A percentile compares a stretch with the other conserved stretches of the same genome.
phyloP scores from a whole-genome alignment of 2,113 vertebrate species.

The Aphelocoma coerulescens region DNA sequence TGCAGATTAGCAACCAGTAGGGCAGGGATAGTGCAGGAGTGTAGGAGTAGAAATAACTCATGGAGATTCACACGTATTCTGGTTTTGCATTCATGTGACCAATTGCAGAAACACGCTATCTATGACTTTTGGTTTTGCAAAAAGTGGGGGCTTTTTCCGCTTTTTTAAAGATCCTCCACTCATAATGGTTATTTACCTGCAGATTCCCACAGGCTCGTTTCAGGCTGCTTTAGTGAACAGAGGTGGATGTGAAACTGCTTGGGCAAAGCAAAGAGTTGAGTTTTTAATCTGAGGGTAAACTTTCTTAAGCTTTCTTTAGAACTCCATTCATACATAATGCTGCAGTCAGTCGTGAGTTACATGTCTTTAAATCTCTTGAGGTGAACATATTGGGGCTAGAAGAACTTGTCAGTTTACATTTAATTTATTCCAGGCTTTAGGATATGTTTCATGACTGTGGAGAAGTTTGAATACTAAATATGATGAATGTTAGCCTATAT shows the following conservation, averaged over 20 bases:
- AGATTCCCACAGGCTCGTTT: background rate
- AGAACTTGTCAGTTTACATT: constrained; percentile 40
- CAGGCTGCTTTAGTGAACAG: background rate
- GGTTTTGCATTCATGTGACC: background rate
- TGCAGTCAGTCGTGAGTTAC: background rate
- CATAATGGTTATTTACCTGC: background rate
- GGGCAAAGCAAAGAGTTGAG: background rate
- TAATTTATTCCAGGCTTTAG: constrained; percentile 31
- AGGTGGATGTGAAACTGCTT: background rate
- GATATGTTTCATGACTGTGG: background rate
- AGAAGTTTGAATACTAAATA: constrained; percentile 7
- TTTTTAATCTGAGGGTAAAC: constrained; percentile 13
- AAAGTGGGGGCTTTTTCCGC: accelerated
- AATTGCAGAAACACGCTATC: background rate
- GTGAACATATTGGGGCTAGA: background rate
- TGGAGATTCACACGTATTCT: background rate
- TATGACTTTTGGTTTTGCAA: background rate
- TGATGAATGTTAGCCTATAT: background rate
- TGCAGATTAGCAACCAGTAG: background rate
- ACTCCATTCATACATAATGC: background rate
- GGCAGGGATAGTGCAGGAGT: background rate
- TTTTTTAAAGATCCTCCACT: background rate
- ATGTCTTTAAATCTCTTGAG: background rate
- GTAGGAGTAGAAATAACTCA: background rate
- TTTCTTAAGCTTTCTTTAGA: background rate